Percentiles rank a stretch among this genome's conserved stretches.
Conservation (phyloP, 1,140 invertebrate genomes). For the Caligus rogercresseyi region DNA sequence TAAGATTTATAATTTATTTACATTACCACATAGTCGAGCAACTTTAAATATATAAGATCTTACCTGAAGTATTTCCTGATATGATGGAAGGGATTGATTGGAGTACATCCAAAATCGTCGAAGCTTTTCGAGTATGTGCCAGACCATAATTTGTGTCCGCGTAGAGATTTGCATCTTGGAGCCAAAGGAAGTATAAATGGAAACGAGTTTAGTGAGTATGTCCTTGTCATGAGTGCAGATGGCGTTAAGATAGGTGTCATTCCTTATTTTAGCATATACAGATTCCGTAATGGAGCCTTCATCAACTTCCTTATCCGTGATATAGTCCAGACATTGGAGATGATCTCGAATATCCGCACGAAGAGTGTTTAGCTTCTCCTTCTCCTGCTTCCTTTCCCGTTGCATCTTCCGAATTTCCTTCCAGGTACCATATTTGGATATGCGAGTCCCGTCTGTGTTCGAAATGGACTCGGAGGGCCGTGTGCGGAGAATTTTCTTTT, state of each 20-base stretch:
- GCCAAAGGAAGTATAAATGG: background rate
- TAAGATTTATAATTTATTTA: no score
- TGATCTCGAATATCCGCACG: background rate
- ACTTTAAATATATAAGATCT: no score
- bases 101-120: constrained; percentile 7
- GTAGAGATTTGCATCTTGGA: background rate
- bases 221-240: background rate
- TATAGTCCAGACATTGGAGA: background rate
- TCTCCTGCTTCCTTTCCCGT: background rate
- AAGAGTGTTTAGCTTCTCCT: background rate
- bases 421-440: constrained; percentile 8
- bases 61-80: background rate
- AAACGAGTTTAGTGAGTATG: background rate
- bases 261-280: background rate
- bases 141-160: constrained; percentile 7
- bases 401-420: background rate
- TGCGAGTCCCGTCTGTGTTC: background rate
- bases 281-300: background rate
- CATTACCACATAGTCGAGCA: no score
- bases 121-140: background rate
- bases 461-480: background rate
- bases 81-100: background rate
- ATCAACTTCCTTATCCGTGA: background rate
- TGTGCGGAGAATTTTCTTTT: background rate
- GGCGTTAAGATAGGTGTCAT: background rate